These are phyloP conservation scores for Choloepus hoffmanni DNA, from an alignment of 2,113 vertebrate species.

Conservation along the genomic window DNA sequence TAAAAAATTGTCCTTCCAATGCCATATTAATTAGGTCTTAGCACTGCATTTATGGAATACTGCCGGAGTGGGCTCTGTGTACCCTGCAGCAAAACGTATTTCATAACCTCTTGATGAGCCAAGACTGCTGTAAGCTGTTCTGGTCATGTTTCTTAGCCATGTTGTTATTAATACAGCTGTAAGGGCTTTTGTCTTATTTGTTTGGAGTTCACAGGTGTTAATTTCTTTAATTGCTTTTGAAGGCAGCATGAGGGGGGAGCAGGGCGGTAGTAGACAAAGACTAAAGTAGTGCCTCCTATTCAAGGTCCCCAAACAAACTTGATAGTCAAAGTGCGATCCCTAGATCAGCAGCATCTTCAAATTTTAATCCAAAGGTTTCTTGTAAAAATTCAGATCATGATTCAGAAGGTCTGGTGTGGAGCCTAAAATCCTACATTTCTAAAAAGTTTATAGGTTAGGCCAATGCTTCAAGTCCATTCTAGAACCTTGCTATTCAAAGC, in stretches of 20 bases:
- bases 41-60: background rate
- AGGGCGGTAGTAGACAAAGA: background rate
- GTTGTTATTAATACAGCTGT: slow-evolving; percentile 17
- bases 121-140: background rate
- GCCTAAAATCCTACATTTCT: background rate
- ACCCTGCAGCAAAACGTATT: background rate
- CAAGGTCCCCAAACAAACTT: background rate
- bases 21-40: background rate
- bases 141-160: background rate
- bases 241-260: background rate
- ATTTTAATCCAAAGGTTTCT: background rate
- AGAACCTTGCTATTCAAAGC: background rate
- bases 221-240: background rate
- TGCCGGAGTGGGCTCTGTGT: background rate
- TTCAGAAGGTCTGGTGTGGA: background rate
- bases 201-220: background rate
- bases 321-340: background rate
- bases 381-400: background rate
- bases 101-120: background rate
- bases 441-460: background rate
- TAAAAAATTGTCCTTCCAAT: slow-evolving; percentile 68
- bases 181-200: background rate
- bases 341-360: background rate
- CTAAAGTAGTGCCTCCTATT: background rate
- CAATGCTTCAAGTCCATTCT: background rate